Evolutionary conservation across 2,113 vertebrate species (phyloP).

Genomic region (Labeo catla): DNA sequence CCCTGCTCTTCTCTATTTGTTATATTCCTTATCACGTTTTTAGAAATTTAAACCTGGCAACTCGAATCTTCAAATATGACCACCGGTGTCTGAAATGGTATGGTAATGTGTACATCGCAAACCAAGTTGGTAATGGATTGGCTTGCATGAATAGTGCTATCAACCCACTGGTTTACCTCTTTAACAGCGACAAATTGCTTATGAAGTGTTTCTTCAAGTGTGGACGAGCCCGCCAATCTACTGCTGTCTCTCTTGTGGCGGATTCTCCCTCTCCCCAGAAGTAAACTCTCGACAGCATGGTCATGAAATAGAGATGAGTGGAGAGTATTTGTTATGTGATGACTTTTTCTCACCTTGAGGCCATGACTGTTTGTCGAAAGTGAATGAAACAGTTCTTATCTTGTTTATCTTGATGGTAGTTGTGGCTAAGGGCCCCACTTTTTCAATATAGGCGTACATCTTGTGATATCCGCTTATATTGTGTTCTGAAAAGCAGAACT

Average conservation of each 20-base stretch:
- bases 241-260: no score
- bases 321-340: not conserved
- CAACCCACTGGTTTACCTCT: constrained; percentile 81
- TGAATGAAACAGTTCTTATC: not conserved
- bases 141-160: constrained; percentile 81
- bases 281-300: not conserved
- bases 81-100: constrained; percentile 59
- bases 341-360: not conserved
- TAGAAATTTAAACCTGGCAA: constrained; percentile 78
- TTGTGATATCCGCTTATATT: not conserved
- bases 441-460: not conserved
- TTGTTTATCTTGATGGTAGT: not conserved
- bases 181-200: constrained; percentile 47
- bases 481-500: not conserved
- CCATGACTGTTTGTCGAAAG: not conserved
- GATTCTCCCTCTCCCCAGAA: not conserved
- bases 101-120: constrained; percentile 69
- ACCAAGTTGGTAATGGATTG: constrained; percentile 78
- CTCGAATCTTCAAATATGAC: constrained; percentile 62
- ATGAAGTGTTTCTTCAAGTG: constrained; percentile 6
- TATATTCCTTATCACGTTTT: constrained; percentile 81
- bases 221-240: not conserved
- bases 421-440: no score
- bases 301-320: not conserved
- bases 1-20: constrained; percentile 80